A percentile compares a stretch with the other conserved stretches of the same genome.
Evolutionary conservation across 2,888 invertebrate species (phyloP).

Genomic region (Volucella inanis): DNA sequence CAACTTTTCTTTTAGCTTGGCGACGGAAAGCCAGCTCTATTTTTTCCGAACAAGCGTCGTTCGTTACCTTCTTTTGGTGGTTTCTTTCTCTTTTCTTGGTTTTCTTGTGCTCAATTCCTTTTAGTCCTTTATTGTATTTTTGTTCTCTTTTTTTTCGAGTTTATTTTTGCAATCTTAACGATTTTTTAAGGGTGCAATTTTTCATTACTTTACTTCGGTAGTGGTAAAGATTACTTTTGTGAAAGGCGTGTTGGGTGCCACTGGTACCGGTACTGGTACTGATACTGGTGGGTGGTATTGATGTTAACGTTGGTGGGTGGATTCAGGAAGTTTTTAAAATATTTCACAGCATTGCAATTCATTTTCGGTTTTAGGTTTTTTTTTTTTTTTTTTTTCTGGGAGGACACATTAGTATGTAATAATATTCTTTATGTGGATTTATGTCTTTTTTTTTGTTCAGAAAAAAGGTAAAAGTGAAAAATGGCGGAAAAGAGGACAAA

Average conservation of each 20-base stretch:
- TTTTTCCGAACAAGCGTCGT: slow-evolving; percentile 51
- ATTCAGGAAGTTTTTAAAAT: slow-evolving; percentile 46
- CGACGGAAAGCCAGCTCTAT: slow-evolving; percentile 53
- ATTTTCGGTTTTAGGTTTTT: slow-evolving; percentile 19
- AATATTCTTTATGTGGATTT: slow-evolving; percentile 38
- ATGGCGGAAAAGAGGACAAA: neutral
- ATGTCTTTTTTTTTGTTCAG: slow-evolving; percentile 15
- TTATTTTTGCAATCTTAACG: slow-evolving; percentile 58
- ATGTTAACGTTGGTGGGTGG: slow-evolving; percentile 1
- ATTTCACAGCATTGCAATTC: slow-evolving; percentile 46
- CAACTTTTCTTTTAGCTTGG: slow-evolving; percentile 59
- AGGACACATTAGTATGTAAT: slow-evolving; percentile 60
- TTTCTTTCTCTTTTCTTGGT: slow-evolving; percentile 18
- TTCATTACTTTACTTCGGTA: slow-evolving; percentile 53
- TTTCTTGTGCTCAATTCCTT: slow-evolving; percentile 30
- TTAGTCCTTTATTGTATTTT: slow-evolving; percentile 62
- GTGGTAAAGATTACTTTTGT: slow-evolving; percentile 29
- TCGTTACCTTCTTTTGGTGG: slow-evolving; percentile 58
- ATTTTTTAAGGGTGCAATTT: slow-evolving; percentile 61
- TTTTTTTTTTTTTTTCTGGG: neutral
- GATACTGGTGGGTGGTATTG: neutral
- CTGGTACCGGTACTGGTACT: neutral
- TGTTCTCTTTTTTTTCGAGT: slow-evolving; percentile 21
- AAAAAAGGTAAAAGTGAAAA: neutral
- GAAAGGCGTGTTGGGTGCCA: slow-evolving; percentile 8